Evolutionary conservation across 2,797 vertebrate genomes (phyloP).

Genomic region (Pelobates cultripes): DNA sequence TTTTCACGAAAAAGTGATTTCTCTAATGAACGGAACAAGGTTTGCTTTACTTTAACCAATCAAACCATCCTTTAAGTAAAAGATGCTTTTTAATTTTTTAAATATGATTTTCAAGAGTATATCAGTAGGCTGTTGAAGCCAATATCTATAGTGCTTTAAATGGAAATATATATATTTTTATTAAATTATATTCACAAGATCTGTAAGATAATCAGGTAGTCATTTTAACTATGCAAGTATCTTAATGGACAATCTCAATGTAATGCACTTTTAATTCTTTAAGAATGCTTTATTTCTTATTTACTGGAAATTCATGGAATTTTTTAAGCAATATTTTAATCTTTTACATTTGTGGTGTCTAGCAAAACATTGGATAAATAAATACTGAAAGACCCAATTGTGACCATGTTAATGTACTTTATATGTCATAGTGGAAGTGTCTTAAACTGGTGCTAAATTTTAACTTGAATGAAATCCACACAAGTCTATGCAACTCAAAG

Average conservation of each 20-base stretch:
- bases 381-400: background rate
- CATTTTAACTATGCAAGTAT: background rate
- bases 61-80: no score
- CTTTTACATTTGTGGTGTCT: slow-evolving; percentile 20
- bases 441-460: slow-evolving; percentile 73
- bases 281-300: background rate
- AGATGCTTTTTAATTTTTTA: background rate
- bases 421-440: slow-evolving; percentile 54
- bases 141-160: no score
- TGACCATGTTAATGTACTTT: slow-evolving; percentile 18
- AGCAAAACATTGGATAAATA: slow-evolving; percentile 47
- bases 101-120: background rate
- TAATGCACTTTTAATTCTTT: background rate
- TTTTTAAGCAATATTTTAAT: background rate
- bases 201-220: background rate
- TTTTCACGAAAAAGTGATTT: no score
- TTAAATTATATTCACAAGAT: background rate
- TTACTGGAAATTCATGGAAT: background rate
- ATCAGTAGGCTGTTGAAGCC: no score
- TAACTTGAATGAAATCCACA: slow-evolving; percentile 77
- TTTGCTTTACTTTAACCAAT: no score
- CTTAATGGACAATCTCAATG: background rate
- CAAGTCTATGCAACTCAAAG: slow-evolving; percentile 65
- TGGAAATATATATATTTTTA: background rate
- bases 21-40: no score